Conservation (phyloP, 2,113 vertebrate genomes). For the Sylvietta virens region DNA sequence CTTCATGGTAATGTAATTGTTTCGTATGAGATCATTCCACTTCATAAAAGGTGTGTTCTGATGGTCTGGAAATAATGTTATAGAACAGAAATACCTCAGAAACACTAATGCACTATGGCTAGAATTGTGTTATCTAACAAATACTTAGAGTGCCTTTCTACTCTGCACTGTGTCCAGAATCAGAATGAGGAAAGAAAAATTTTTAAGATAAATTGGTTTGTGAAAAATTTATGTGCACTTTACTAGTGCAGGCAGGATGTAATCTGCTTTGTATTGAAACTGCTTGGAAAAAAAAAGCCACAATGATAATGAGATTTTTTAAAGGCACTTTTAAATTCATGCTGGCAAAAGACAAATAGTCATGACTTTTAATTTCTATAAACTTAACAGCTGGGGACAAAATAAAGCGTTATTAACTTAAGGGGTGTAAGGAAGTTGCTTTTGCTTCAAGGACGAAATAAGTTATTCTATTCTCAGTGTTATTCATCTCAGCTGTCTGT, state of each 20-base stretch:
- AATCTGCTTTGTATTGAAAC: conserved; percentile 79
- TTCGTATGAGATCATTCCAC: conserved; percentile 19
- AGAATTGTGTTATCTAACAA: conserved; percentile 53
- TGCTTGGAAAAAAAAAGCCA: conserved; percentile 43
- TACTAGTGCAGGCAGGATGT: conserved; percentile 72
- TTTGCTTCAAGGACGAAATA: conserved; percentile 69
- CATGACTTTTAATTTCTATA: conserved; percentile 79
- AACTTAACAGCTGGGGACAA: conserved; percentile 71
- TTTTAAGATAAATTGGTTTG: conserved; percentile 79
- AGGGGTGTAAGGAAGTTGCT: conserved; percentile 63
- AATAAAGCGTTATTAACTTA: conserved; percentile 75
- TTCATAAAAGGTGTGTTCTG: conserved; percentile 22
- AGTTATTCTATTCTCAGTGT: conserved; percentile 51
- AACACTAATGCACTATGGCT: conserved; percentile 21
- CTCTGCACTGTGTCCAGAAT: conserved; percentile 63
- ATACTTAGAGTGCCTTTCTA: conserved; percentile 61
- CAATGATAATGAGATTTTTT: conserved; percentile 79
- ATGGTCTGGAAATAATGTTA: conserved; percentile 4
- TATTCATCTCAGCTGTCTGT: conserved; percentile 43
- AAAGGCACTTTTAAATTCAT: conserved; percentile 77
- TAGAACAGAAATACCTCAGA: neutral
- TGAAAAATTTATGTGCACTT: conserved; percentile 81
- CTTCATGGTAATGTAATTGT: conserved; percentile 9
- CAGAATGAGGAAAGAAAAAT: conserved; percentile 71
- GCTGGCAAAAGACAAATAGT: conserved; percentile 79